Evolutionary conservation across 2,797 vertebrate genomes (phyloP).

Genomic region (Danionella dracula): DNA sequence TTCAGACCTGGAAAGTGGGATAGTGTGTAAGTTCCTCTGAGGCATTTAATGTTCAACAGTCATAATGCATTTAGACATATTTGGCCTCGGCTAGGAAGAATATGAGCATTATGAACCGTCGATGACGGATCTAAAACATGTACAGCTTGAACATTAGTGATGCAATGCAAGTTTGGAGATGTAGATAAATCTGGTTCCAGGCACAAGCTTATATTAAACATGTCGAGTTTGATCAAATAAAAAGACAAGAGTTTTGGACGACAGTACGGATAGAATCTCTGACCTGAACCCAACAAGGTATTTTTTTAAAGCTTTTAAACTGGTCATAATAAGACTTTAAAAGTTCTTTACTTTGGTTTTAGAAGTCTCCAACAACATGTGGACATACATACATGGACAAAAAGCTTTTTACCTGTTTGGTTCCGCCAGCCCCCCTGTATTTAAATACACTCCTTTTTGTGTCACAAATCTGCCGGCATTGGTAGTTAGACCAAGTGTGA

Average conservation of each 20-base stretch:
- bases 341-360: too few species aligned
- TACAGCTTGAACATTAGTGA: constrained; percentile 8
- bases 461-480: too few species aligned
- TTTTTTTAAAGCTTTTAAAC: not conserved
- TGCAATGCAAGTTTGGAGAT: constrained; percentile 8
- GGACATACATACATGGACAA: too few species aligned
- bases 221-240: not conserved
- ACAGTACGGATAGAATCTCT: not conserved
- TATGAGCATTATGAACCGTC: not conserved
- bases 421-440: too few species aligned
- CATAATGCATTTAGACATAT: not conserved
- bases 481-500: too few species aligned
- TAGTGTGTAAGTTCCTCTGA: not conserved
- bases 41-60: not conserved
- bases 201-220: not conserved
- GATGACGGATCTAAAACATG: not conserved
- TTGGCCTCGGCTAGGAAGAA: not conserved
- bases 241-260: not conserved
- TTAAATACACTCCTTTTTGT: too few species aligned
- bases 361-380: too few species aligned
- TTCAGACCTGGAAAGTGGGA: too few species aligned
- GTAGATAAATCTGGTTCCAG: not conserved
- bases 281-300: not conserved
- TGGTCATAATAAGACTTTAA: too few species aligned
- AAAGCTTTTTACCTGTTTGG: too few species aligned